Conservation (phyloP, 2,113 vertebrate genomes). For the Mugil cephalus region DNA sequence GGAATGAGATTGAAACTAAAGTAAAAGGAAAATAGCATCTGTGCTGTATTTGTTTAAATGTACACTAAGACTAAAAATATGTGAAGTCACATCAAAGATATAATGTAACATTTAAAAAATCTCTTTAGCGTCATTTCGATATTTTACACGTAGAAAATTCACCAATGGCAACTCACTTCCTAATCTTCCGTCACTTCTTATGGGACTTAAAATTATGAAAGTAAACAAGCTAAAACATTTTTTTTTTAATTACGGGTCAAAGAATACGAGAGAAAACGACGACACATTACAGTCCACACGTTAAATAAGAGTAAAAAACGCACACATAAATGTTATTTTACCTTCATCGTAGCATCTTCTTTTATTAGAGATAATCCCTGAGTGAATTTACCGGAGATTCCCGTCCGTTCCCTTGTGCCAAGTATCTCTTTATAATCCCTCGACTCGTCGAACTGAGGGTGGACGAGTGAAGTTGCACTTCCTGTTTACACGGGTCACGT, state of each 20-base stretch:
- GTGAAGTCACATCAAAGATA: too few species aligned
- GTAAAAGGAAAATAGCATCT: too few species aligned
- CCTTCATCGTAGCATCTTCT: conserved; percentile 39
- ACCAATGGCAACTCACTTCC: too few species aligned
- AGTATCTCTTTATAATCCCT: background rate
- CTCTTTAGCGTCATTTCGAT: too few species aligned
- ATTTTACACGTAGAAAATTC: too few species aligned
- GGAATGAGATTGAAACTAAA: too few species aligned
- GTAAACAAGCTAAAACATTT: too few species aligned
- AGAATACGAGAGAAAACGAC: background rate
- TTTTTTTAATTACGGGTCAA: too few species aligned
- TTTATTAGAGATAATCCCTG: background rate
- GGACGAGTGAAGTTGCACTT: conserved; percentile 27
- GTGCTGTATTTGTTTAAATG: too few species aligned
- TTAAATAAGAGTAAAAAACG: background rate
- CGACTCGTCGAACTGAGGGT: background rate
- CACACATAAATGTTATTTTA: conserved; percentile 14
- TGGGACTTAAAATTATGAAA: too few species aligned
- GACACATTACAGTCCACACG: background rate
- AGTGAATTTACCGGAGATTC: rapidly evolving
- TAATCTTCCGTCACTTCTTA: too few species aligned
- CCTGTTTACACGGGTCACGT: conserved; percentile 67
- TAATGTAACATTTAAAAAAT: background rate
- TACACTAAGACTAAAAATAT: too few species aligned
- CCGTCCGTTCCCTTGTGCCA: background rate